Conservation (phyloP, 2,888 invertebrate species). For the Alcis repandata region DNA sequence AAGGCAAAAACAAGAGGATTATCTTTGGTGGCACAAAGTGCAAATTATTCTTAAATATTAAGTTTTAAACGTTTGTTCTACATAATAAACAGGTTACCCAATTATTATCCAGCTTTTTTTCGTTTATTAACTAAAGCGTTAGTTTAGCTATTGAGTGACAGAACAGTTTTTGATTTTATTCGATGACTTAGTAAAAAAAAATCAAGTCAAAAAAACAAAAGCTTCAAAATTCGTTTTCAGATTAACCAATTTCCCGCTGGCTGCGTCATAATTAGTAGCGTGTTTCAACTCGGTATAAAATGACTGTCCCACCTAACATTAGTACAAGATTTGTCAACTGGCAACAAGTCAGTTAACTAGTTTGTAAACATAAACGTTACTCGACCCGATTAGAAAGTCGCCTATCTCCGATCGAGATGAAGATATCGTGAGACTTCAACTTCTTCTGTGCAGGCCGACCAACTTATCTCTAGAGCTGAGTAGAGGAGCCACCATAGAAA, state of each 20-base stretch:
- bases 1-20: too few relatives aligned
- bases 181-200: too few relatives aligned
- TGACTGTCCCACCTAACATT: constrained; percentile 50
- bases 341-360: constrained; percentile 72
- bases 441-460: constrained; percentile 50
- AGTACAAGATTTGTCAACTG: constrained; percentile 65
- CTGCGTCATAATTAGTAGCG: constrained; percentile 1
- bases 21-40: too few relatives aligned
- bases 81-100: too few relatives aligned
- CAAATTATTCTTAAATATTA: too few relatives aligned
- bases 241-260: background rate
- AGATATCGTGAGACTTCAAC: constrained; percentile 71
- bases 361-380: constrained; percentile 77
- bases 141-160: too few relatives aligned
- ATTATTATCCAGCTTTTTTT: too few relatives aligned
- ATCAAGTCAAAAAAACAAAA: too few relatives aligned
- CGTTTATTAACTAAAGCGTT: too few relatives aligned
- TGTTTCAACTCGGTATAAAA: constrained; percentile 23
- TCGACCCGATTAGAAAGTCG: constrained; percentile 79
- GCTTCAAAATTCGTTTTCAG: background rate
- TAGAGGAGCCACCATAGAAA: background rate
- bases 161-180: too few relatives aligned
- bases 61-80: too few relatives aligned
- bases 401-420: constrained; percentile 76
- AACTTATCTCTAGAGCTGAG: background rate